Percentiles rank a stretch among this genome's conserved stretches.
phyloP scores from a whole-genome alignment of 2,888 invertebrate genomes.

The Crossocerus cetratus region DNA sequence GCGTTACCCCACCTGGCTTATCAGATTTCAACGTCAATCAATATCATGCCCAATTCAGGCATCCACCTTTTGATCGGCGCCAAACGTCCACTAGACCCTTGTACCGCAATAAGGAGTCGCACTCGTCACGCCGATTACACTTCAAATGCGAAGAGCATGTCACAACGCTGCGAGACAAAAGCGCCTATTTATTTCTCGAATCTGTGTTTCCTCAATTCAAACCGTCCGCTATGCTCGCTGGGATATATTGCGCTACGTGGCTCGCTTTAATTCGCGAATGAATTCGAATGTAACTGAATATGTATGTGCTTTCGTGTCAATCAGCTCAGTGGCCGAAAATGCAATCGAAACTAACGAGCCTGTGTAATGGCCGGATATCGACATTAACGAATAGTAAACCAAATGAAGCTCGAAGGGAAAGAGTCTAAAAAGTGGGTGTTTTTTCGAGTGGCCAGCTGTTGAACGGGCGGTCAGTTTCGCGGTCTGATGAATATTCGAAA shows the following conservation, averaged over 20 bases:
- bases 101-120: neutral
- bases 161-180: neutral
- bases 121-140: too few relatives aligned
- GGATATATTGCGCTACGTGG: too few relatives aligned
- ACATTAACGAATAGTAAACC: too few relatives aligned
- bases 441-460: neutral
- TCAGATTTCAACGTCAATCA: slow-evolving; percentile 3
- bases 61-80: neutral
- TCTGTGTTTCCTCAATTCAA: neutral
- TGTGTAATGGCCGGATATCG: too few relatives aligned
- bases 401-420: too few relatives aligned
- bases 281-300: too few relatives aligned
- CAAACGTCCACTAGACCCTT: neutral
- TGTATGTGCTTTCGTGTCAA: too few relatives aligned
- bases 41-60: slow-evolving; percentile 3
- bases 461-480: neutral
- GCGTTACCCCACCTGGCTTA: slow-evolving; percentile 2
- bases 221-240: neutral
- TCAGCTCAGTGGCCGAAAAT: too few relatives aligned
- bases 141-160: too few relatives aligned
- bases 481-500: slow-evolving; percentile 51
- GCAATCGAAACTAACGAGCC: too few relatives aligned
- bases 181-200: neutral
- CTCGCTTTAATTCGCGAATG: too few relatives aligned
- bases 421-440: neutral